Evolutionary conservation across 2,888 invertebrate genomes (phyloP).

Genomic region (Nyleta sp.): DNA sequence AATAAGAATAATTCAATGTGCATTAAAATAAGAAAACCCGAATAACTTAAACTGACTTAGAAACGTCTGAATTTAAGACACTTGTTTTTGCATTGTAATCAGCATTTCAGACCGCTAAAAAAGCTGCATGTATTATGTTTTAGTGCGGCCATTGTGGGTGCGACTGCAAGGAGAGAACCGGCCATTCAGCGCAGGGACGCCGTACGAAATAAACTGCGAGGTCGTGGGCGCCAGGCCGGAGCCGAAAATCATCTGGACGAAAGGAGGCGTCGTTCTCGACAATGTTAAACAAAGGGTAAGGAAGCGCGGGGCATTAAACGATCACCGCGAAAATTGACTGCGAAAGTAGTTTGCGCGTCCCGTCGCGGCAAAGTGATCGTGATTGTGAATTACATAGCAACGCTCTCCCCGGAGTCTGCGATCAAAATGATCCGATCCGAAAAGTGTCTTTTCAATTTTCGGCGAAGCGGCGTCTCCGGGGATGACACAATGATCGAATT

Average conservation of each 20-base stretch:
- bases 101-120: no score
- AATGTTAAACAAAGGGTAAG: slow-evolving; percentile 88
- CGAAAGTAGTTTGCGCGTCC: slow-evolving; percentile 5
- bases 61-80: no score
- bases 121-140: no score
- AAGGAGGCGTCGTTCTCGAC: slow-evolving; percentile 87
- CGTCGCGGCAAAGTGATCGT: slow-evolving; percentile 17
- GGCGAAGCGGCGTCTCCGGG: background rate
- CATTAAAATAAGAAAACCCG: no score
- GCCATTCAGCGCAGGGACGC: slow-evolving; percentile 88
- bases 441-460: slow-evolving; percentile 9
- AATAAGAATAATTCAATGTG: no score
- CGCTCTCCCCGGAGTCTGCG: background rate
- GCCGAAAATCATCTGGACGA: slow-evolving; percentile 92
- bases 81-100: no score
- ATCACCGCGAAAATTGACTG: slow-evolving; percentile 16
- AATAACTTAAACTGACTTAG: no score
- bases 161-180: slow-evolving; percentile 87
- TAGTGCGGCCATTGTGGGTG: slow-evolving; percentile 90
- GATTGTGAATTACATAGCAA: background rate
- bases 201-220: slow-evolving; percentile 89
- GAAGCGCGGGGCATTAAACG: background rate
- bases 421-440: slow-evolving; percentile 3
- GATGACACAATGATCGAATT: background rate
- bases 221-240: slow-evolving; percentile 89